phyloP scores from a whole-genome alignment of 2,797 vertebrate species.

The Taenioides sp. region DNA sequence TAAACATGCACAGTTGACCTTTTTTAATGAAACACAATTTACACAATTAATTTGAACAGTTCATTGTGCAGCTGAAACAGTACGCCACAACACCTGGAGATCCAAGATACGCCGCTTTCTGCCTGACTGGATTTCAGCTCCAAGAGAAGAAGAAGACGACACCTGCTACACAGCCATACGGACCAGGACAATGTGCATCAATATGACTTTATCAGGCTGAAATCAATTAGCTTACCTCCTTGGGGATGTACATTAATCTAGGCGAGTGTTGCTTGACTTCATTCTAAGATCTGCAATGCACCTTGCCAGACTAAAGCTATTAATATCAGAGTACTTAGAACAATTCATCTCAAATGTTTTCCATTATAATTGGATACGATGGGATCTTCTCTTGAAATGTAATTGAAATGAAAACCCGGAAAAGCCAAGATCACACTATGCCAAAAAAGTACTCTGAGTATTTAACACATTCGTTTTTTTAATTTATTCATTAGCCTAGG shows the following conservation, averaged over 20 bases:
- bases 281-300: background rate
- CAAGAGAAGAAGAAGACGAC: slow-evolving; percentile 10
- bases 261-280: background rate
- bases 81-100: slow-evolving; percentile 16
- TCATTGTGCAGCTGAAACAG: slow-evolving; percentile 31
- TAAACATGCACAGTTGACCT: no score
- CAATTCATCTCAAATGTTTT: background rate
- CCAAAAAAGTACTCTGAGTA: background rate
- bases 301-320: background rate
- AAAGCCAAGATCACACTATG: background rate
- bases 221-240: background rate
- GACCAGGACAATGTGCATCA: background rate
- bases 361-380: background rate
- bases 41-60: slow-evolving; percentile 6
- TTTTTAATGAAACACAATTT: no score
- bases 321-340: background rate
- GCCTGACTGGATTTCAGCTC: slow-evolving; percentile 50
- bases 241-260: background rate
- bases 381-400: no score
- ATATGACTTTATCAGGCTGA: background rate
- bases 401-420: no score
- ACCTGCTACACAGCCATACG: slow-evolving; percentile 25
- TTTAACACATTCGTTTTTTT: no score
- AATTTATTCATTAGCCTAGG: no score
- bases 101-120: background rate